Base-by-base conservation (phyloP, 2,797 vertebrate species). In the Gymnopithys bicolor region DNA sequence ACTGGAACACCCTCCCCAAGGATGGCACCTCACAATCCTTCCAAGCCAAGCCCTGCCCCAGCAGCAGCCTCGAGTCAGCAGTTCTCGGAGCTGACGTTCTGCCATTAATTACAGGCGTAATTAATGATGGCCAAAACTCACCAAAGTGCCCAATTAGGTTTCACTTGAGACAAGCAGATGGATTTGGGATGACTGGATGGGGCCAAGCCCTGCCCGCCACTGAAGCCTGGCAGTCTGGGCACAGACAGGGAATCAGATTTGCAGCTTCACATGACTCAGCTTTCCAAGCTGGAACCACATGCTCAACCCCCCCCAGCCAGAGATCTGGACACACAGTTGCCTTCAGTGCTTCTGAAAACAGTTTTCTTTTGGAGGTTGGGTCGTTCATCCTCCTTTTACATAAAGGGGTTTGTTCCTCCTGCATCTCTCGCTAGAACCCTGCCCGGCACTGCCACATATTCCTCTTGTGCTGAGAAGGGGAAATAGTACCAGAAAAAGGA, bases 81-180 rank as follows among this genome's bases (percentile, higher is more conserved):
- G 81, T 78, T 89, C 71, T 49, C 0, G 1, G 78, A 91, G 87
- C 33, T 79, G 78, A 32, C 48, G 35, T 73, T 58, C 84, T 49
- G 85, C 77, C 83, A 84, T 84, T 96, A 96, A 93, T 82, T 86
- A 63, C 52, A 51, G 77, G 59, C 63, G 3, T 87, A 88, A 96
- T 96, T 96, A 96, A 91, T 2, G 0, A 78, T 35, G 87, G 94
- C 66, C 91, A 93, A 94, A 92, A 91, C 80, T 91, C 74, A 58
- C 86, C 35, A 79, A 96, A 86, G 74, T 82, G 85, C 94, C 87
- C 94, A 96, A 96, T 94, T 86, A 87, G 93, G 96, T 96, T 95
- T 94, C 70, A 52, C 74, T 88, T 93, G 85, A 92, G 82, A 90
- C 93, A 87, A 92, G 89, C 64, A 89, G 81, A 91, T 52, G 56